These are phyloP conservation scores for Teinopalpus imperialis DNA, from an alignment of 2,888 invertebrate species.

Conservation along the genomic window DNA sequence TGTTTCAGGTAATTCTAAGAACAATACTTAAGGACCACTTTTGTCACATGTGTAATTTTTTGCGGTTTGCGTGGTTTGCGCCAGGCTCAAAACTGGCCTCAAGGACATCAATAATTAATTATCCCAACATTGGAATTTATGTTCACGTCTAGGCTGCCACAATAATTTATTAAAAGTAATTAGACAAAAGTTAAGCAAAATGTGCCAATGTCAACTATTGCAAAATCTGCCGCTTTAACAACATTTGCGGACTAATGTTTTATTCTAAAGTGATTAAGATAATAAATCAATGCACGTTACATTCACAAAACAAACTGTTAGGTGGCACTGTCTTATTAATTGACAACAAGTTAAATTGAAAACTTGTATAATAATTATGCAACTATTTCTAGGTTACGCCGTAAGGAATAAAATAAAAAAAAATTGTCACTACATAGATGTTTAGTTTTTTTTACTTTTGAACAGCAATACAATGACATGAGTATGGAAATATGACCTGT, in stretches of 20 bases:
- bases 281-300: constrained; percentile 24
- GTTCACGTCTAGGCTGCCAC: not conserved
- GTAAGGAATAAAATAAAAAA: too few relatives aligned
- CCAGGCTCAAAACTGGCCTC: not conserved
- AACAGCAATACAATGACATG: too few relatives aligned
- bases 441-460: too few relatives aligned
- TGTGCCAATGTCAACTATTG: constrained; percentile 24
- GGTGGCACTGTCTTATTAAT: constrained; percentile 24
- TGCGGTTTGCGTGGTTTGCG: too few relatives aligned
- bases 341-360: constrained; percentile 3
- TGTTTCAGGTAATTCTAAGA: too few relatives aligned
- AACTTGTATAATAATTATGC: constrained; percentile 5
- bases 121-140: not conserved
- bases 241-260: constrained; percentile 18
- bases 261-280: constrained; percentile 24
- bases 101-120: not conserved
- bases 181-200: constrained; percentile 11
- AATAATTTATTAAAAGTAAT: constrained; percentile 5
- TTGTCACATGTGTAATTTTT: too few relatives aligned
- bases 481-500: too few relatives aligned
- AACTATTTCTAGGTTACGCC: constrained; percentile 17
- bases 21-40: too few relatives aligned
- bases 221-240: constrained; percentile 21
- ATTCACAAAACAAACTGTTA: constrained; percentile 3
- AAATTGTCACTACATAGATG: too few relatives aligned